Conservation (phyloP, 2,888 invertebrate genomes). For the Cenopis cana region DNA sequence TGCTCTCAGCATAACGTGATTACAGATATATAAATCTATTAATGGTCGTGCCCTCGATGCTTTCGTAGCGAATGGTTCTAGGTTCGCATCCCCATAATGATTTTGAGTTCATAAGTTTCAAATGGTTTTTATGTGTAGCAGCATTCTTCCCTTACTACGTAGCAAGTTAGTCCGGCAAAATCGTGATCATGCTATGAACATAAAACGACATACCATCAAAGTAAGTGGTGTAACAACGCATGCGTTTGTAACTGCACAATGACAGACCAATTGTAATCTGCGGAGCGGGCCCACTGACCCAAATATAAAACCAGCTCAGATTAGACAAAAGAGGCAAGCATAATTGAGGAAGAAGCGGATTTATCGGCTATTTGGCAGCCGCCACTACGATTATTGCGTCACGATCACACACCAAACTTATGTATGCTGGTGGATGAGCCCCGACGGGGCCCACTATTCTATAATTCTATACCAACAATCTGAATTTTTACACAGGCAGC, state of each 20-base stretch:
- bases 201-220: no score
- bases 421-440: constrained; percentile 1
- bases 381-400: constrained; percentile 44
- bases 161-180: no score
- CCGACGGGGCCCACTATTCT: neutral
- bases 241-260: neutral
- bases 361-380: constrained; percentile 52
- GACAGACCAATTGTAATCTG: constrained; percentile 11
- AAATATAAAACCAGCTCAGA: constrained; percentile 53
- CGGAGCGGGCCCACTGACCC: constrained; percentile 55
- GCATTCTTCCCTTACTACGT: no score
- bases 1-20: no score
- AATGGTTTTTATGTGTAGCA: no score
- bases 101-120: no score
- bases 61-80: no score
- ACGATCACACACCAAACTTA: constrained; percentile 27
- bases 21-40: no score
- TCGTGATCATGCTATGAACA: no score
- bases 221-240: no score
- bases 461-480: neutral
- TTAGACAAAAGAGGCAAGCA: constrained; percentile 47
- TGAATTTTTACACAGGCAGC: neutral
- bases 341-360: constrained; percentile 56
- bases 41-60: no score
- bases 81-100: no score